Evolutionary conservation across 2,113 vertebrate genomes (phyloP).

Genomic region (Ellobius talpinus): DNA sequence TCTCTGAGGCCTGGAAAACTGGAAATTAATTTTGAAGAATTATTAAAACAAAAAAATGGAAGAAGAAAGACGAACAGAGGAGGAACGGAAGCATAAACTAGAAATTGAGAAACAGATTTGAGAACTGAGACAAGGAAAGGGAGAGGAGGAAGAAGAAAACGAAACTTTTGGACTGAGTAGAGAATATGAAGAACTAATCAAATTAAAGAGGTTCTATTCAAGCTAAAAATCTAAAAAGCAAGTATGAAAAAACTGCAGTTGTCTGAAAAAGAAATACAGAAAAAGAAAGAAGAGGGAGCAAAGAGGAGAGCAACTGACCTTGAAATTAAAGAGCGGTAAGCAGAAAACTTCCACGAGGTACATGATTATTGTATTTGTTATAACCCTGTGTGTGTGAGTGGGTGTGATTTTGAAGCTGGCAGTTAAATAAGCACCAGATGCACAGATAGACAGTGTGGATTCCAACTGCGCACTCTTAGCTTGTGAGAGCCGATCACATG

Average conservation of each 20-base stretch:
- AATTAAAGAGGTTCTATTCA: conserved; percentile 97
- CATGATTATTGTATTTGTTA: background rate
- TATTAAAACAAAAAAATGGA: conserved; percentile 95
- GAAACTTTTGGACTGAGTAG: conserved; percentile 93
- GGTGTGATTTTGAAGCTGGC: conserved; percentile 37
- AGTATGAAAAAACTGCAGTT: conserved; percentile 99
- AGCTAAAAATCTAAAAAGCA: conserved; percentile 97
- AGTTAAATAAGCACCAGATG: conserved; percentile 63
- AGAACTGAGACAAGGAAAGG: conserved; percentile 96
- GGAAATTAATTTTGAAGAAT: conserved; percentile 98
- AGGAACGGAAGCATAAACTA: conserved; percentile 94
- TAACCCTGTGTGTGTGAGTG: background rate
- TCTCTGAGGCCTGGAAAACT: conserved; percentile 94
- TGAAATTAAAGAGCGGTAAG: conserved; percentile 97
- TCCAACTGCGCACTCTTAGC: too few species aligned
- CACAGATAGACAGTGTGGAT: conserved; percentile 12
- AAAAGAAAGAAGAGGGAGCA: conserved; percentile 95
- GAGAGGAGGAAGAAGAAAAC: conserved; percentile 94
- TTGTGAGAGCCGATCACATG: too few species aligned
- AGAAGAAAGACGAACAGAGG: conserved; percentile 93
- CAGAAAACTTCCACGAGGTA: conserved; percentile 95
- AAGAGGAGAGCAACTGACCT: conserved; percentile 94
- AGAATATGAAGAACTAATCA: conserved; percentile 97
- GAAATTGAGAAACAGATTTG: conserved; percentile 97
- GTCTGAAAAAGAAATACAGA: conserved; percentile 97